phyloP scores from a whole-genome alignment of 2,888 invertebrate species.

The Pristionchus mayeri region DNA sequence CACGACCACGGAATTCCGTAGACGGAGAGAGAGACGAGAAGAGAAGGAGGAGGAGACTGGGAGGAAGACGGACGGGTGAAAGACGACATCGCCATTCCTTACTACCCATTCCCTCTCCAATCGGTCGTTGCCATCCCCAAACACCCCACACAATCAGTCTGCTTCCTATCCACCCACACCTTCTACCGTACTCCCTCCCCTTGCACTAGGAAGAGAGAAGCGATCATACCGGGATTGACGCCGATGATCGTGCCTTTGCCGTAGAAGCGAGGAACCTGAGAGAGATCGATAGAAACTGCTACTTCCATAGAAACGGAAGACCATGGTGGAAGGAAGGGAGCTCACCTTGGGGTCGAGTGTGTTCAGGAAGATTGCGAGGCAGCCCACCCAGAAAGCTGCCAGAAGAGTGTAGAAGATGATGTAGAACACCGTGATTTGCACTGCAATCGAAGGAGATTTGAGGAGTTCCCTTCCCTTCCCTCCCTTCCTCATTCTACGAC shows the following conservation, averaged over 20 bases:
- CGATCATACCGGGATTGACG: slow-evolving; percentile 88
- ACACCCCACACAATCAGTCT: neutral
- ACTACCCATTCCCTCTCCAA: slow-evolving; percentile 4
- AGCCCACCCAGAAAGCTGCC: slow-evolving; percentile 93
- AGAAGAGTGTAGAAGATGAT: slow-evolving; percentile 93
- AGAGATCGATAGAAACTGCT: neutral
- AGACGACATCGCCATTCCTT: slow-evolving; percentile 21
- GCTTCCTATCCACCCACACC: neutral
- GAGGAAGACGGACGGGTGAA: slow-evolving; percentile 1
- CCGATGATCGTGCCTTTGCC: slow-evolving; percentile 90
- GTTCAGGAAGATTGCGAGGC: slow-evolving; percentile 94
- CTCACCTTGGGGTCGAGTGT: slow-evolving; percentile 85
- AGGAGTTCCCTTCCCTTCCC: neutral
- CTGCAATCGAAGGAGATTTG: slow-evolving; percentile 79
- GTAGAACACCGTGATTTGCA: slow-evolving; percentile 95
- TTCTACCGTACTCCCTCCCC: neutral
- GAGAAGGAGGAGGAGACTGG: slow-evolving; percentile 7
- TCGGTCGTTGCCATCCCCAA: neutral
- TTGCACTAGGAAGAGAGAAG: no score
- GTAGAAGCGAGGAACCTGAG: slow-evolving; percentile 87
- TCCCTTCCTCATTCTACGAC: neutral
- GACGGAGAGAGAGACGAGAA: no score
- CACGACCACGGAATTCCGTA: neutral
- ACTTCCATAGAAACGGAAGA: neutral
- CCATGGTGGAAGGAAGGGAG: neutral